phyloP scores from a whole-genome alignment of 92 coral and sea anemone species.

The Micromussa lordhowensis region DNA sequence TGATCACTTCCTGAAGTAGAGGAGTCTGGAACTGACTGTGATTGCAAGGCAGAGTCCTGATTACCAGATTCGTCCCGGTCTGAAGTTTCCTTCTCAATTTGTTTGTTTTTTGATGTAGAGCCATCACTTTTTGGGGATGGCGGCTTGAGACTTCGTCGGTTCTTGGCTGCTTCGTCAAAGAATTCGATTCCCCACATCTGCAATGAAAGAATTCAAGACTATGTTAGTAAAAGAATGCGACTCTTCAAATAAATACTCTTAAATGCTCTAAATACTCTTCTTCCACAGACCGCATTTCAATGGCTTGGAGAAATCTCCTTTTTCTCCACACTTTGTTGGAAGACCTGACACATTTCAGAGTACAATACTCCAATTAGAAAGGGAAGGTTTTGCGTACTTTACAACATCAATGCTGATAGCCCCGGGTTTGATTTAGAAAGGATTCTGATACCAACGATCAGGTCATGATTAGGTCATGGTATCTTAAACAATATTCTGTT shows the following conservation, averaged over 20 bases:
- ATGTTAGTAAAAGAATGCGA: not conserved
- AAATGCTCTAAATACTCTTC: no score
- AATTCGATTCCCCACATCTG: conserved; percentile 97
- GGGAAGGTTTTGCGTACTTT: no score
- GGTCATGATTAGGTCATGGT: no score
- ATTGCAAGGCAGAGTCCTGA: not conserved
- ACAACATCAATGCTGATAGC: no score
- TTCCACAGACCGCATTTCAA: not conserved
- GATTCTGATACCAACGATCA: no score
- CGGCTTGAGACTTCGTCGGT: conserved; percentile 1
- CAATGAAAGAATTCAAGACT: not conserved
- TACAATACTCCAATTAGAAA: no score
- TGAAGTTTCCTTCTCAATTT: conserved; percentile 9
- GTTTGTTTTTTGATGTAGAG: conserved; percentile 12
- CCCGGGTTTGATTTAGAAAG: no score
- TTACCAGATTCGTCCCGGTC: not conserved
- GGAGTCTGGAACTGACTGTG: conserved; percentile 5
- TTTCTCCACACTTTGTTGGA: no score
- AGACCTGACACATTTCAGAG: no score
- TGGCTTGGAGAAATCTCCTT: not conserved
- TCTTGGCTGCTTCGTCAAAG: conserved; percentile 72
- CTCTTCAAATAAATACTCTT: no score
- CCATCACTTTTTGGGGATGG: conserved; percentile 26
- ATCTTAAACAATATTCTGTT: no score
- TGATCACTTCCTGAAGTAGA: not conserved